Evolutionary conservation across 2,113 vertebrate species (phyloP).

Genomic region (Zingel zingel): DNA sequence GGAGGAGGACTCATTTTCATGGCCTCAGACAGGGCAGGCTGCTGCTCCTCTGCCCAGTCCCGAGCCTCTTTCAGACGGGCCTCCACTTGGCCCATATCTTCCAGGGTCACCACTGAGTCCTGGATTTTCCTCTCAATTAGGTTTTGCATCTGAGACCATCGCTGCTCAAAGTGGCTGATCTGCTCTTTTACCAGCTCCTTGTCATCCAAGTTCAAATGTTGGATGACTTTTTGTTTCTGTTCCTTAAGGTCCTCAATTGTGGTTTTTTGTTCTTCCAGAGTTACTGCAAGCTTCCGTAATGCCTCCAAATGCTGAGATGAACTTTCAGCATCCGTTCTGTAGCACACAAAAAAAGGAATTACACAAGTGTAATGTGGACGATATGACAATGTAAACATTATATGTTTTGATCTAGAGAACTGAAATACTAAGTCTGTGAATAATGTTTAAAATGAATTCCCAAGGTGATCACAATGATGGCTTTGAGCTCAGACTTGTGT

Average conservation of each 20-base stretch:
- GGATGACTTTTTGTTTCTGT: slow-evolving; percentile 91
- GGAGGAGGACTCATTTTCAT: slow-evolving; percentile 94
- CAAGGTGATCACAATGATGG: neutral
- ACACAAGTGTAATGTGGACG: neutral
- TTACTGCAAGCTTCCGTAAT: slow-evolving; percentile 87
- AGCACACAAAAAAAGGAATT: neutral
- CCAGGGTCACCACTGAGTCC: slow-evolving; percentile 89
- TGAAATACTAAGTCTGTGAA: neutral
- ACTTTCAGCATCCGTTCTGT: slow-evolving; percentile 94
- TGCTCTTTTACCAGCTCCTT: slow-evolving; percentile 95
- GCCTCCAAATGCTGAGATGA: slow-evolving; percentile 92
- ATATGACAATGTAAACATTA: neutral
- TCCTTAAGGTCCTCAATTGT: slow-evolving; percentile 92
- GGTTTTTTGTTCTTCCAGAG: slow-evolving; percentile 88
- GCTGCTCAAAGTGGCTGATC: slow-evolving; percentile 92
- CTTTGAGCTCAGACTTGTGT: neutral
- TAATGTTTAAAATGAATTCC: neutral
- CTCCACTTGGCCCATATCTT: slow-evolving; percentile 90
- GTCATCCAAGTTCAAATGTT: slow-evolving; percentile 93
- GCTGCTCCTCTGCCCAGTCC: slow-evolving; percentile 94
- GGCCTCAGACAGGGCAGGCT: slow-evolving; percentile 88
- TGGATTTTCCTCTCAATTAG: slow-evolving; percentile 93
- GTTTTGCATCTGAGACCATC: slow-evolving; percentile 93
- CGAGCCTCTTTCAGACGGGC: slow-evolving; percentile 89
- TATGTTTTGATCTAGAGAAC: neutral